Percentiles rank a stretch among this genome's conserved stretches.
phyloP scores from a whole-genome alignment of 1,140 invertebrate species.

The Dreissena rostriformis region DNA sequence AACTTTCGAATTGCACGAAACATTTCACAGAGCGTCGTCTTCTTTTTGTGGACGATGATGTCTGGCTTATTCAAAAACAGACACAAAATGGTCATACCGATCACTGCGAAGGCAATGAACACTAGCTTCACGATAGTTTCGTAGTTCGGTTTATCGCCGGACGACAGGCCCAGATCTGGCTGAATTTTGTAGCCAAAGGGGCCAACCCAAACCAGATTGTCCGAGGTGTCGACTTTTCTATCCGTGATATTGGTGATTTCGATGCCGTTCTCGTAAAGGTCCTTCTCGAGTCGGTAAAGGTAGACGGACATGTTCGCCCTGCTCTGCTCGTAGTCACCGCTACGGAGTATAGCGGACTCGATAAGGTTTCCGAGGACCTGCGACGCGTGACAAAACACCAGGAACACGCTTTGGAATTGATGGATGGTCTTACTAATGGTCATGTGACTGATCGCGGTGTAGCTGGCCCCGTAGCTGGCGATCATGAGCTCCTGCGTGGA shows the following conservation, averaged over 20 bases:
- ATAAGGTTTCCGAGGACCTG: constrained; percentile 67
- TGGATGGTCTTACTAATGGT: constrained; percentile 64
- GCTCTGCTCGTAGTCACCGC: constrained; percentile 45
- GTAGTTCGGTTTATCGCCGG: constrained; percentile 41
- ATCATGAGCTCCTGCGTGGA: constrained; percentile 65
- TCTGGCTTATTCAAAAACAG: constrained; percentile 68
- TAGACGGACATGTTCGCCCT: constrained; percentile 21
- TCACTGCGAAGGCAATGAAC: constrained; percentile 59
- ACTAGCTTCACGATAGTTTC: constrained; percentile 63
- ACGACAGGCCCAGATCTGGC: constrained; percentile 31
- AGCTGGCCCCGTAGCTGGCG: constrained; percentile 65
- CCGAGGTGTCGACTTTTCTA: neutral
- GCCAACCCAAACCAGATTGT: constrained; percentile 36
- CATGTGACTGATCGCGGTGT: constrained; percentile 60
- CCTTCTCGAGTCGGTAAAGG: neutral
- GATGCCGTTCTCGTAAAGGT: constrained; percentile 11
- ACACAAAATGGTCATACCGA: constrained; percentile 62
- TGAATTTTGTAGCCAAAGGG: constrained; percentile 55
- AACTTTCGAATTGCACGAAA: constrained; percentile 59
- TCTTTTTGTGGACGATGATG: constrained; percentile 66
- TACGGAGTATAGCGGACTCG: constrained; percentile 57
- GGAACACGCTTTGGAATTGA: constrained; percentile 67
- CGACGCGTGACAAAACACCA: constrained; percentile 66
- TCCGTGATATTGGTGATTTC: constrained; percentile 51
- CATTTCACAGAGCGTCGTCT: constrained; percentile 57